phyloP scores from a whole-genome alignment of 2,113 vertebrate species.

The Micromys minutus region DNA sequence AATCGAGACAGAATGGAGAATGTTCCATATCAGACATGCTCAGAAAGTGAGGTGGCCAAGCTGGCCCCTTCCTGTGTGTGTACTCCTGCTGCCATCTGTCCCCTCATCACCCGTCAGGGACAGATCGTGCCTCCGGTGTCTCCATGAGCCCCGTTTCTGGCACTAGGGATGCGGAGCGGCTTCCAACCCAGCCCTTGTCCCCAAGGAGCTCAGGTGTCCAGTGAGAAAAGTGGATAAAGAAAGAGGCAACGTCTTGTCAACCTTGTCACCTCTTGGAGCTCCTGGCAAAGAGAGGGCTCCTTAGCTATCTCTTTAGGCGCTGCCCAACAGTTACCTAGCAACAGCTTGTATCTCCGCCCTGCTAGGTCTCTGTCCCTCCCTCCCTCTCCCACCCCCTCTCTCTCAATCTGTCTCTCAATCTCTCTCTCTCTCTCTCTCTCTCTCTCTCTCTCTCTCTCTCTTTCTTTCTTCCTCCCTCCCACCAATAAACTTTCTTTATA shows the following conservation, averaged over 20 bases:
- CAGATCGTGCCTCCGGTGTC: background rate
- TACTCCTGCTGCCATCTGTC: background rate
- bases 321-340: no score
- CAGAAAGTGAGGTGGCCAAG: background rate
- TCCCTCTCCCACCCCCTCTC: no score
- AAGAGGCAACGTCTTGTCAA: no score
- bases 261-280: background rate
- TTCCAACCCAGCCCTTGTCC: background rate
- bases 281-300: background rate
- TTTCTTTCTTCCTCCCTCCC: accelerated
- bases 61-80: background rate
- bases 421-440: no score
- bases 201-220: background rate
- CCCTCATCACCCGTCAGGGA: background rate
- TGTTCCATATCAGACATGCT: background rate
- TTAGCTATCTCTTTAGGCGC: no score
- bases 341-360: no score
- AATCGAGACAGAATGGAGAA: background rate
- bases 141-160: background rate
- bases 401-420: no score
- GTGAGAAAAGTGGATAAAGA: background rate
- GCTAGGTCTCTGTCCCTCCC: no score
- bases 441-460: no score
- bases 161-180: background rate
- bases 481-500: no score